These are phyloP conservation scores for Nebria brevicollis DNA, from an alignment of 2,888 invertebrate species.

Conservation along the genomic window DNA sequence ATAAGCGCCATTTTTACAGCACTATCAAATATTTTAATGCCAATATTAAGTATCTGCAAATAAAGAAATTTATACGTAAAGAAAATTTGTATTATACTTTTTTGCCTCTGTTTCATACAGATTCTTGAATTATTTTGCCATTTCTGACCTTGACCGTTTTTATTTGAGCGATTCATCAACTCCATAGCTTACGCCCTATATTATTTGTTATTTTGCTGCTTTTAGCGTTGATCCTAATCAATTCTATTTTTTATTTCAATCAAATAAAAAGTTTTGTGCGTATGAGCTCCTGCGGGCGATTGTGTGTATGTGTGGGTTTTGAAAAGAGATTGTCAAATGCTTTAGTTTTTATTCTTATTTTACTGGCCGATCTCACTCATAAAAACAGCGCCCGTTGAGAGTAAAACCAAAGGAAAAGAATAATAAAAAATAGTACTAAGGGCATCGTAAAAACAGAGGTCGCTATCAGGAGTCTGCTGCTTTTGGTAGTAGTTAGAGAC, in stretches of 20 bases:
- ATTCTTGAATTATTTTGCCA: too few species aligned
- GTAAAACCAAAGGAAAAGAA: slow-evolving; percentile 57
- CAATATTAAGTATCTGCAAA: background rate
- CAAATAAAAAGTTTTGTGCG: background rate
- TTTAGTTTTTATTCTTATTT: slow-evolving; percentile 54
- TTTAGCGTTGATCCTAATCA: too few species aligned
- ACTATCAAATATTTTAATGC: background rate
- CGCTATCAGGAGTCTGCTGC: slow-evolving; percentile 52
- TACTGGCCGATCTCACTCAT: slow-evolving; percentile 52
- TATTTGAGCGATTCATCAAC: too few species aligned
- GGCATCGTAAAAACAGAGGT: slow-evolving; percentile 56
- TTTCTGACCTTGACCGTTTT: too few species aligned
- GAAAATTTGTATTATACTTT: too few species aligned
- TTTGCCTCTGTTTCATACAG: too few species aligned
- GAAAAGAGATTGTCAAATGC: slow-evolving; percentile 51
- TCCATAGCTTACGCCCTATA: too few species aligned
- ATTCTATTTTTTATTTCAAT: background rate
- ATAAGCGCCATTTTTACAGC: background rate
- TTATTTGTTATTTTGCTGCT: too few species aligned
- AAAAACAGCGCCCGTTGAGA: slow-evolving; percentile 54
- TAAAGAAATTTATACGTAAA: background rate
- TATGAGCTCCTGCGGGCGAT: background rate
- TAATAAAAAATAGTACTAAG: slow-evolving; percentile 58
- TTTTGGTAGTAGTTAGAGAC: slow-evolving; percentile 53
- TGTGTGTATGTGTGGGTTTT: slow-evolving; percentile 12